phyloP scores from a whole-genome alignment of 1,140 invertebrate species.

The Wasmannia auropunctata region DNA sequence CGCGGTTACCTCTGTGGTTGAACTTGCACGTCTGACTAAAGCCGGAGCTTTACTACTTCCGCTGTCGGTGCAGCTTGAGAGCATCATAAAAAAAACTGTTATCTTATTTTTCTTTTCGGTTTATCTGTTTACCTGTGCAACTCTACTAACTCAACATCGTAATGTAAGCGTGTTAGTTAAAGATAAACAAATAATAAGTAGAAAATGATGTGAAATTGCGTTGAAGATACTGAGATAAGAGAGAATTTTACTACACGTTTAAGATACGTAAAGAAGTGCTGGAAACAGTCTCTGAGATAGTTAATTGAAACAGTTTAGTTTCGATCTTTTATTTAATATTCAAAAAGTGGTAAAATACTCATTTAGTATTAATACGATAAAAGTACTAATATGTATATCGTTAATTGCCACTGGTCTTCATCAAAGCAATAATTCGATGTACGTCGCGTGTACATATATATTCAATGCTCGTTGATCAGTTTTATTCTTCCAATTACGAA shows the following conservation, averaged over 20 bases:
- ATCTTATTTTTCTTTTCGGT: not conserved
- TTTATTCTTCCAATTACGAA: not conserved
- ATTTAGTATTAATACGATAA: no score
- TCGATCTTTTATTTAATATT: not conserved
- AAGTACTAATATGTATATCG: not conserved
- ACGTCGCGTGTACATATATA: not conserved
- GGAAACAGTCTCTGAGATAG: not conserved
- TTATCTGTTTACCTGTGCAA: conserved; percentile 4
- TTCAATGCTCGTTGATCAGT: not conserved
- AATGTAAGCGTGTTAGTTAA: not conserved
- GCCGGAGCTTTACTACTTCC: conserved; percentile 41
- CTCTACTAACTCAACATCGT: not conserved
- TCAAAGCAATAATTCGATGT: not conserved
- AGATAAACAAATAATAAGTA: not conserved
- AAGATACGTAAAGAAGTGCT: not conserved
- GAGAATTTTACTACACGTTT: not conserved
- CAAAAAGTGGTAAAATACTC: not conserved
- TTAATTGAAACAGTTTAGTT: not conserved
- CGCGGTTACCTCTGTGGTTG: not conserved
- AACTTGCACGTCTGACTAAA: conserved; percentile 17
- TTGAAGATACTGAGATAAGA: not conserved
- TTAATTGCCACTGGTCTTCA: not conserved
- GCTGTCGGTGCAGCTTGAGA: not conserved
- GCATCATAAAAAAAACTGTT: conserved; percentile 1
- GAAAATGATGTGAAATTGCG: not conserved